Evolutionary conservation across 1,140 invertebrate genomes (phyloP), one percentile per base, ranked within the genome.

Genomic region (Hylaeus volcanicus): DNA sequence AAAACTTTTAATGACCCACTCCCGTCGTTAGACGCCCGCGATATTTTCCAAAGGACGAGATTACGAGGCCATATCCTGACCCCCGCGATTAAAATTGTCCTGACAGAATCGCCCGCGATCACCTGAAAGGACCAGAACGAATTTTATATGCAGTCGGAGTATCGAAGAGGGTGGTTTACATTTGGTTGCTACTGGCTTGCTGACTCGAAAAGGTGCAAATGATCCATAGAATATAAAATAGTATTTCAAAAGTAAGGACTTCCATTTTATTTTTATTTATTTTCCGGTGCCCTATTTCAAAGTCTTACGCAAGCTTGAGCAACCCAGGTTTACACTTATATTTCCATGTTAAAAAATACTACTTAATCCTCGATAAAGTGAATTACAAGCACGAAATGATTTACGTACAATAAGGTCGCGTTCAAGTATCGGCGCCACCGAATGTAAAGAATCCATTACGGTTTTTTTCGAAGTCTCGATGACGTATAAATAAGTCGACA

Each of bases 1-100:
- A 65, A 65, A 73, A 79, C 76, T 73, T 79, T 79, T 79, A 79
- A 79, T 55, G 69, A 39, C 60, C 51, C 8, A 5, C 9, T 15
- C 12, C 58, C 48, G 12, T 63, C 43, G 64, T 60, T 74, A 58
- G 45, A 43, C 3, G 26, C 14, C 6, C 15, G 8, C 12, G 63
- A 71, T 74, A 81, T 71, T 78, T 71, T 43, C 60, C 51, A 9
- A 12, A 15, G 2, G 5, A 26, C 37, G 64, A 43, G 45, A 70
- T 51, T 51, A 41, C 43, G 37, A 12, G 9, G n/a, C 5, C 14
- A 14, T 8, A 12, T 75, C n/a, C 9, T 56, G 37, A 12, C n/a
- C 26, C 26, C 8, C 1, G 26, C 26, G 26, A 75, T 75, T 56
- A 75, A 66, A 75, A 56, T 4, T 41, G 39, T 64, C 26, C 15